Percentiles rank a stretch among this genome's conserved stretches.
Evolutionary conservation across 2,888 invertebrate species (phyloP).

Genomic region (Pollenia angustigena): DNA sequence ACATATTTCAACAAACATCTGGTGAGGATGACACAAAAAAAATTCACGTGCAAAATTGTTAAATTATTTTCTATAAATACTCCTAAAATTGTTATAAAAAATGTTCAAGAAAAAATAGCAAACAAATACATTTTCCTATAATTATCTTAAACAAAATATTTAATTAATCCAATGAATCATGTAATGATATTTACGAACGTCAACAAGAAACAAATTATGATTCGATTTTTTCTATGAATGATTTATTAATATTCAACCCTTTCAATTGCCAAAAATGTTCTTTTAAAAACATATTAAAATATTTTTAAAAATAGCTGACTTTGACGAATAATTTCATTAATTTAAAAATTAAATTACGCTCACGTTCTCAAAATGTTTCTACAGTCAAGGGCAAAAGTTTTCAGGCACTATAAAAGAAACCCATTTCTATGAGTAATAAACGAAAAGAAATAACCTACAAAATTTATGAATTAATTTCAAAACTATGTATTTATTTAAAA

Average conservation of each 20-base stretch:
- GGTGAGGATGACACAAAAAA: constrained; percentile 15
- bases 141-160: constrained; percentile 5
- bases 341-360: constrained; percentile 19
- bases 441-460: background rate
- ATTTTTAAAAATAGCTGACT: constrained; percentile 27
- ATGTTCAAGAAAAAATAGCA: background rate
- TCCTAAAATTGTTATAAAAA: constrained; percentile 14
- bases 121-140: background rate
- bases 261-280: constrained; percentile 25
- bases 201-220: constrained; percentile 23
- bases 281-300: constrained; percentile 10
- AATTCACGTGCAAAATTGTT: constrained; percentile 53
- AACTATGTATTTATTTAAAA: background rate
- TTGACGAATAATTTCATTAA: constrained; percentile 27
- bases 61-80: constrained; percentile 35
- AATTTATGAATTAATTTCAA: background rate
- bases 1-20: background rate
- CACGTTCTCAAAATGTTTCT: background rate
- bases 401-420: background rate
- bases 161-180: constrained; percentile 53
- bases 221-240: constrained; percentile 29
- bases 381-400: constrained; percentile 25
- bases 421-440: background rate
- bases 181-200: constrained; percentile 10
- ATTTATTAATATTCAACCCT: background rate